Evolutionary conservation across 2,113 vertebrate species (phyloP).

Genomic region (Heteronetta atricapilla): DNA sequence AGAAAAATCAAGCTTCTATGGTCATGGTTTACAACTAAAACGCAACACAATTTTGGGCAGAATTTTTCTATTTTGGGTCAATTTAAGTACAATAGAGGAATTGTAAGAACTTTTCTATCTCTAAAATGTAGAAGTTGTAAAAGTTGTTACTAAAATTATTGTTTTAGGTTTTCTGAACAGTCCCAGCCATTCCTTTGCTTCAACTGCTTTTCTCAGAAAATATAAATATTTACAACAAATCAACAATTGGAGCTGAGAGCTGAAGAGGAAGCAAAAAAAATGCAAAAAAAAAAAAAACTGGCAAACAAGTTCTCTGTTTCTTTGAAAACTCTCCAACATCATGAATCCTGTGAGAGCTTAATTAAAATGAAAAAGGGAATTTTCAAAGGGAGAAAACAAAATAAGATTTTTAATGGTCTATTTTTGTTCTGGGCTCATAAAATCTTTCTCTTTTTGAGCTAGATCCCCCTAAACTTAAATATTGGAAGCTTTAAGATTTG

Average conservation of each 20-base stretch:
- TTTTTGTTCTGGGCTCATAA: constrained; percentile 43
- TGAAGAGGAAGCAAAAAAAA: background rate
- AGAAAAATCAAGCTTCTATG: background rate
- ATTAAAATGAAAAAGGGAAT: constrained; percentile 64
- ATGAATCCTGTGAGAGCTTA: constrained; percentile 51
- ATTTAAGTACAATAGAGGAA: background rate
- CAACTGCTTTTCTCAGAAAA: constrained; percentile 28
- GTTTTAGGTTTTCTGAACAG: constrained; percentile 23
- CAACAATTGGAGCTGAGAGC: constrained; percentile 45
- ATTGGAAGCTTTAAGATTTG: constrained; percentile 35
- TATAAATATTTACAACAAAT: constrained; percentile 40
- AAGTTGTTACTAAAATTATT: constrained; percentile 33
- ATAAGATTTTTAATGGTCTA: constrained; percentile 46
- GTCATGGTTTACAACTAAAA: background rate
- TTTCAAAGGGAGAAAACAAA: constrained; percentile 53
- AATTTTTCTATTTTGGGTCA: background rate
- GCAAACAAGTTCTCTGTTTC: constrained; percentile 43
- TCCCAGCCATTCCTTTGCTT: background rate
- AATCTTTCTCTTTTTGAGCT: constrained; percentile 25
- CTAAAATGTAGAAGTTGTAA: constrained; percentile 15
- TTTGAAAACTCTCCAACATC: constrained; percentile 65
- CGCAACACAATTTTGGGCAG: background rate
- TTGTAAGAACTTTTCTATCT: background rate
- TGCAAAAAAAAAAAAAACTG: background rate
- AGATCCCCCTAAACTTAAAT: constrained; percentile 43